Conservation (phyloP, 1,140 invertebrate genomes). For the Drosophila willistoni region DNA sequence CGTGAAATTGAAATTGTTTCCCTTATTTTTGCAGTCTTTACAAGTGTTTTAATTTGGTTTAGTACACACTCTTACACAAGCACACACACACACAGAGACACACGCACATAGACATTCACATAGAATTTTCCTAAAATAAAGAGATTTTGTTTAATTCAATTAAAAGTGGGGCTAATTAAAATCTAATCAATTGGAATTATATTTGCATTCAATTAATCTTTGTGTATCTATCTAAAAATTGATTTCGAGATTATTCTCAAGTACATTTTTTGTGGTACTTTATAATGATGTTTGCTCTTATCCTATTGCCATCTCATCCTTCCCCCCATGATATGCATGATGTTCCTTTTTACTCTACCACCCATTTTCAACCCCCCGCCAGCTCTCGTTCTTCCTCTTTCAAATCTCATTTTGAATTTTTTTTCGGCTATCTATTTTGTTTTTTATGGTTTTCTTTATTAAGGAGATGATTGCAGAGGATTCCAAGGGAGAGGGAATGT, state of each 20-base stretch:
- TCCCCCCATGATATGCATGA: background rate
- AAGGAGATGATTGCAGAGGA: background rate
- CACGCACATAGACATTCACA: background rate
- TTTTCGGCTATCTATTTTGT: background rate
- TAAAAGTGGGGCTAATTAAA: conserved; percentile 2
- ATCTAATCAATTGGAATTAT: conserved; percentile 9
- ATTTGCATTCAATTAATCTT: conserved; percentile 11
- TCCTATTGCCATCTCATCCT: conserved; percentile 2
- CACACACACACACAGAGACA: no score
- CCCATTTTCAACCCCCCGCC: background rate
- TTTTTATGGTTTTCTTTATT: background rate
- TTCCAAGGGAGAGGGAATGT: background rate
- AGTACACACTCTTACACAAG: no score
- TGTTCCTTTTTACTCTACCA: background rate
- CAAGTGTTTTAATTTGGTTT: no score
- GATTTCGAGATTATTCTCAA: conserved; percentile 3
- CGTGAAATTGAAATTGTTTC: no score
- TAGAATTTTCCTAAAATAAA: background rate
- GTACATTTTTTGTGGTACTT: background rate
- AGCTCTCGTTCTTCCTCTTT: no score
- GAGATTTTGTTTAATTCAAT: background rate
- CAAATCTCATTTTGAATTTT: conserved; percentile 5
- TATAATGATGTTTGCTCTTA: conserved; percentile 12
- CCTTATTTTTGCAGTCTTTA: no score
- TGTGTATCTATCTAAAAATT: conserved; percentile 1